Percentiles rank a stretch among this genome's conserved stretches.
Conservation (phyloP, 2,888 invertebrate genomes). For the Thymelicus acteon region DNA sequence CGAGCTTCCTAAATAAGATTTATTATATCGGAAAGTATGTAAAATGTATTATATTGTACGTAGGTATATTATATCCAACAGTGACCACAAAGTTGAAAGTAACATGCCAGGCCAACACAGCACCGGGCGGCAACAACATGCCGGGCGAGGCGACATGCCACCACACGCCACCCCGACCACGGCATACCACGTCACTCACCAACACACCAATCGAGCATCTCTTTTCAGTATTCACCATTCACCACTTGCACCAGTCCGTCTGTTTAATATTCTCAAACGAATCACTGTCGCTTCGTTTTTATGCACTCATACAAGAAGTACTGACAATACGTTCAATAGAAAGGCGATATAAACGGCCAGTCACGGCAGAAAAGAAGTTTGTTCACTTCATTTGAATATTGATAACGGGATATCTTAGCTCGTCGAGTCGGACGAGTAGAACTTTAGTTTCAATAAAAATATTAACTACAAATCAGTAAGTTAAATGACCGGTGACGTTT, state of each 20-base stretch:
- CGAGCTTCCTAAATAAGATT: too few relatives aligned
- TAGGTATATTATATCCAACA: not conserved
- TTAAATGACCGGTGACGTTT: not conserved
- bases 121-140: not conserved
- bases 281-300: constrained; percentile 19
- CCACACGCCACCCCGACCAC: not conserved
- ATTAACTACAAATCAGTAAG: not conserved
- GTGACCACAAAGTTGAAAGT: not conserved
- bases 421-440: not conserved
- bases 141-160: not conserved
- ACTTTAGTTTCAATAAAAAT: not conserved
- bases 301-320: constrained; percentile 7
- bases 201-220: constrained; percentile 14
- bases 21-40: too few relatives aligned
- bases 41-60: too few relatives aligned
- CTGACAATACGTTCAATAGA: constrained; percentile 20
- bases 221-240: constrained; percentile 32
- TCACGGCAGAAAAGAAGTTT: constrained; percentile 21
- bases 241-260: constrained; percentile 11
- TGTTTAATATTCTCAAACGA: constrained; percentile 26
- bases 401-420: constrained; percentile 19
- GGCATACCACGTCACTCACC: constrained; percentile 25
- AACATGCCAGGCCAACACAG: not conserved
- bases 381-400: constrained; percentile 30
- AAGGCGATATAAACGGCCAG: constrained; percentile 12